These are phyloP conservation scores for Wiebesia pumilae DNA, from an alignment of 1,140 invertebrate genomes.

Conservation along the genomic window DNA sequence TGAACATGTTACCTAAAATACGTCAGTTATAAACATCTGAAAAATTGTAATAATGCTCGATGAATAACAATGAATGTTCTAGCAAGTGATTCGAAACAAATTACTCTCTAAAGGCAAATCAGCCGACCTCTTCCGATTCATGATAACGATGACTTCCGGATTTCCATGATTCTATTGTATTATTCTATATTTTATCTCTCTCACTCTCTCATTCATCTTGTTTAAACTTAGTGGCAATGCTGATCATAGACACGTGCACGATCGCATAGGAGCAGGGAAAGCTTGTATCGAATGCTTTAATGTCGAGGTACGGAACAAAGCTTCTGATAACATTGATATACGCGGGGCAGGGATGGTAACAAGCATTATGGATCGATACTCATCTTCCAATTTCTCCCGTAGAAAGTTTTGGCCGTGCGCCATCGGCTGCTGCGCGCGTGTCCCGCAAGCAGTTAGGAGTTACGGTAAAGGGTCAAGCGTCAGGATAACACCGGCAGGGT, in stretches of 20 bases:
- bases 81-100: not conserved
- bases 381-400: slow-evolving; percentile 68
- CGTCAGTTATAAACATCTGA: too few species aligned
- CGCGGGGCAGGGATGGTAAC: not conserved
- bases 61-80: not conserved
- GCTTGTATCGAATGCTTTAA: slow-evolving; percentile 27
- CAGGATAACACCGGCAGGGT: not conserved
- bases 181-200: not conserved
- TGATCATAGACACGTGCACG: not conserved
- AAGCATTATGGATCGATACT: slow-evolving; percentile 63
- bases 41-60: too few species aligned
- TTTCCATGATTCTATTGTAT: not conserved
- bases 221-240: not conserved
- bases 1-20: too few species aligned
- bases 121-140: not conserved
- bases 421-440: slow-evolving; percentile 34
- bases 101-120: not conserved
- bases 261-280: not conserved
- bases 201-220: not conserved
- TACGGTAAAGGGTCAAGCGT: slow-evolving; percentile 43
- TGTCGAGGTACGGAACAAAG: slow-evolving; percentile 53
- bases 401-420: slow-evolving; percentile 39
- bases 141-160: not conserved
- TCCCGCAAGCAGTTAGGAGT: slow-evolving; percentile 24
- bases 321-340: slow-evolving; percentile 65